Base-by-base conservation (phyloP, 2,797 vertebrate species). In the Paratrypauchen microcephalus region DNA sequence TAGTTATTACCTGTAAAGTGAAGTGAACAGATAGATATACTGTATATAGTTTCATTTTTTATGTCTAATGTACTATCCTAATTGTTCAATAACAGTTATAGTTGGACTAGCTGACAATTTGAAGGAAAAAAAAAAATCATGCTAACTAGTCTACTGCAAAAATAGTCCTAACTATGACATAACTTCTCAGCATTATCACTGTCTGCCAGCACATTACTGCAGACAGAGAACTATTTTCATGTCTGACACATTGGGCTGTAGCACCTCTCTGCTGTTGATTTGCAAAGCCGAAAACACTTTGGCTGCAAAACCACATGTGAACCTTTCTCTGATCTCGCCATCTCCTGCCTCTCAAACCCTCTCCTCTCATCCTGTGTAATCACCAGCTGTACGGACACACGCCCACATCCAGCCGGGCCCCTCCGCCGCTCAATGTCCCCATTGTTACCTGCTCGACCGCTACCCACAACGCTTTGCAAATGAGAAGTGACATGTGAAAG, bases 401-500 rank as follows among this genome's bases (percentile, higher is more conserved):
- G 4, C 41, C 41, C 54, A 5, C 54, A 5, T 15, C 54, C 54
- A 12, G 18, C 48, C 54, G 11, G 21, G 11, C 54, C 21, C 54
- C 54, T 24, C 21, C 21, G 3, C 54, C n/a, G 59, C 83, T 91
- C 84, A 92, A 91, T 91, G 89, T 23, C 30, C 66, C 73, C 79
- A 85, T 91, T 91, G 88, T 91, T 88, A 76, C 79, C 77, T 36
- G 5, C 19, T 8, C 6, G 64, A 67, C 74, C 47, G 68, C 74
- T 73, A 81, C 77, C 74, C 66, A 54, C 61, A 57, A 41, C 63
- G 24, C 73, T 80, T 74, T 84, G 86, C 74, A 90, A 93, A 93
- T 89, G 83, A 88, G 79, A 88, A 89, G 84, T 86, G 92, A 89
- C 91, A 88, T 87, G 86, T 87, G 79, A 92, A 94, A 93, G 89